Evolutionary conservation across 2,888 invertebrate genomes (phyloP).

Genomic region (Osmoderma eremita): DNA sequence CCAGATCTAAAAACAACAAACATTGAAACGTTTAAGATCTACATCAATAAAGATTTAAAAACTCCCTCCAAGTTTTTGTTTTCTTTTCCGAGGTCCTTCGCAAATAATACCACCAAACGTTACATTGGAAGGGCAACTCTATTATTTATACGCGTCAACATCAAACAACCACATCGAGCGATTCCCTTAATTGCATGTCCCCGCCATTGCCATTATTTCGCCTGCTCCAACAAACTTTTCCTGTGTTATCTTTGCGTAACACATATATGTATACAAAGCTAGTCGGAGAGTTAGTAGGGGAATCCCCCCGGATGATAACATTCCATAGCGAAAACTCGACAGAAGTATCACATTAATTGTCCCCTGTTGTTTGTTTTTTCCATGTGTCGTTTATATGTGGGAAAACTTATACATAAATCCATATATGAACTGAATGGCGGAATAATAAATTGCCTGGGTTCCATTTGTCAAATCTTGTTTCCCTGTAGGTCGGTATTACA

Average conservation of each 20-base stretch:
- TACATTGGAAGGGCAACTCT: conserved; percentile 1
- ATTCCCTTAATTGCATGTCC: conserved; percentile 32
- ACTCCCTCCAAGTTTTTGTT: background rate
- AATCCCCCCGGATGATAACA: conserved; percentile 15
- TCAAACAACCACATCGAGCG: conserved; percentile 20
- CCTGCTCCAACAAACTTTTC: conserved; percentile 17
- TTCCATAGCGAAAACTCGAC: conserved; percentile 11
- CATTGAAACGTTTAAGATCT: background rate
- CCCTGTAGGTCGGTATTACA: background rate
- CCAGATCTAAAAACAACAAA: too few relatives aligned
- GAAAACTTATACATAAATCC: conserved; percentile 1
- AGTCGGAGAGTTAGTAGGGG: background rate
- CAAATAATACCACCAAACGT: background rate
- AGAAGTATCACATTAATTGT: conserved; percentile 30
- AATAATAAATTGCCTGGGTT: conserved; percentile 3
- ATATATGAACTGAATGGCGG: conserved; percentile 6
- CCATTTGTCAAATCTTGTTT: background rate
- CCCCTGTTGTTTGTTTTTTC: conserved; percentile 26
- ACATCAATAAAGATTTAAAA: background rate
- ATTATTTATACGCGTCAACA: conserved; percentile 27
- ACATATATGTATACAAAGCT: conserved; percentile 17
- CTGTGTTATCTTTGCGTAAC: conserved; percentile 13
- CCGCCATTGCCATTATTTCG: conserved; percentile 36
- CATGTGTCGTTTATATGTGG: background rate
- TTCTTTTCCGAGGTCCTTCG: background rate